Conservation (phyloP, 2,888 invertebrate genomes). For the Theretra japonica region DNA sequence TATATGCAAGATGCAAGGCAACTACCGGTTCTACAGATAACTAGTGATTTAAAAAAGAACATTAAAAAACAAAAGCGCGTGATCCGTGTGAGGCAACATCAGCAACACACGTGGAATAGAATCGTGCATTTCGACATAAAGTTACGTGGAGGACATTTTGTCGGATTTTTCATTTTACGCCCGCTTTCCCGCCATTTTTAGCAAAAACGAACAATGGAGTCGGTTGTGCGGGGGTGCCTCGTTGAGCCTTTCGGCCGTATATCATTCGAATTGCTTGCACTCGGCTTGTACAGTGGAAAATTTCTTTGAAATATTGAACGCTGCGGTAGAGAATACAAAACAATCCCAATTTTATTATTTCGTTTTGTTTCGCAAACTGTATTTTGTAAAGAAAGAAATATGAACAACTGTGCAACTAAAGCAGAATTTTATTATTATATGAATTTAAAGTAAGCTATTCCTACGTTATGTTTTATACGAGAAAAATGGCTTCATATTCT, state of each 20-base stretch:
- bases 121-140: constrained; percentile 29
- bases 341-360: not conserved
- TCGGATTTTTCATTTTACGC: constrained; percentile 36
- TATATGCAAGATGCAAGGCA: no score
- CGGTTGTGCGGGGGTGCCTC: constrained; percentile 26
- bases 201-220: constrained; percentile 34
- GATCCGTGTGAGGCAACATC: not conserved
- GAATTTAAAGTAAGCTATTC: no score
- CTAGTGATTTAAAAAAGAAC: not conserved
- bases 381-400: not conserved
- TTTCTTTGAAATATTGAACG: constrained; percentile 9
- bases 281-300: constrained; percentile 30
- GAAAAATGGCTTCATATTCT: no score
- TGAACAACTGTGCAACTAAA: no score
- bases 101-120: not conserved
- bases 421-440: no score
- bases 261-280: constrained; percentile 32
- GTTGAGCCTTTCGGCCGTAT: constrained; percentile 35
- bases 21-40: no score
- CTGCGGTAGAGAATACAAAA: not conserved
- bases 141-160: constrained; percentile 27
- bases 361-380: not conserved
- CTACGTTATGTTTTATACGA: no score
- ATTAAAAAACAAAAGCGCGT: not conserved
- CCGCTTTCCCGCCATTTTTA: constrained; percentile 32